phyloP scores from a whole-genome alignment of 2,888 invertebrate genomes.

The Anthophora plumipes region DNA sequence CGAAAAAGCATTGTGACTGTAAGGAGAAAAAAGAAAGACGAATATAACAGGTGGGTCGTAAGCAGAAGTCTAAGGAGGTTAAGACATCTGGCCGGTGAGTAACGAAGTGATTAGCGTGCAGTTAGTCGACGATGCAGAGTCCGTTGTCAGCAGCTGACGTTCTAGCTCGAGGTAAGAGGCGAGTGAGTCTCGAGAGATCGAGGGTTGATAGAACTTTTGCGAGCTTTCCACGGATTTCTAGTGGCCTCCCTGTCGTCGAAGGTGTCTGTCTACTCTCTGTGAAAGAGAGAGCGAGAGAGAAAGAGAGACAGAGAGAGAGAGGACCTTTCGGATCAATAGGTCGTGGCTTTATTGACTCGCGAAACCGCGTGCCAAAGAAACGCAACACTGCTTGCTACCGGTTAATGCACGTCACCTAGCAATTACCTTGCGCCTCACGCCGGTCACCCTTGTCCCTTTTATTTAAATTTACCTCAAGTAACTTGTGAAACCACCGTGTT shows the following conservation, averaged over 20 bases:
- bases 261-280: conserved; percentile 54
- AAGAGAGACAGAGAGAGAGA: conserved; percentile 21
- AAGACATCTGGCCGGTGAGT: conserved; percentile 21
- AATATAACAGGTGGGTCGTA: conserved; percentile 50
- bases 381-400: conserved; percentile 43
- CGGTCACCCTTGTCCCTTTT: neutral
- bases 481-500: too few relatives aligned
- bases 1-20: neutral
- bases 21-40: too few relatives aligned
- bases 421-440: conserved; percentile 30
- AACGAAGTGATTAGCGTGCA: conserved; percentile 40
- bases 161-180: neutral
- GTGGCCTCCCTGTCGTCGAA: conserved; percentile 22
- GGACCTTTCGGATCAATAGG: conserved; percentile 67
- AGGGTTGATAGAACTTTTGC: conserved; percentile 51
- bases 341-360: conserved; percentile 71
- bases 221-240: conserved; percentile 32
- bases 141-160: conserved; percentile 54
- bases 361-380: conserved; percentile 66
- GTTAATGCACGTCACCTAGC: conserved; percentile 42
- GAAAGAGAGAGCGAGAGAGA: conserved; percentile 48
- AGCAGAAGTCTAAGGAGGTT: neutral
- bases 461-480: conserved; percentile 10
- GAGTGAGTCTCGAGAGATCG: conserved; percentile 31
- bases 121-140: conserved; percentile 7